These are phyloP conservation scores for Electrophaes corylata DNA, from an alignment of 2,888 invertebrate species.

Conservation along the genomic window DNA sequence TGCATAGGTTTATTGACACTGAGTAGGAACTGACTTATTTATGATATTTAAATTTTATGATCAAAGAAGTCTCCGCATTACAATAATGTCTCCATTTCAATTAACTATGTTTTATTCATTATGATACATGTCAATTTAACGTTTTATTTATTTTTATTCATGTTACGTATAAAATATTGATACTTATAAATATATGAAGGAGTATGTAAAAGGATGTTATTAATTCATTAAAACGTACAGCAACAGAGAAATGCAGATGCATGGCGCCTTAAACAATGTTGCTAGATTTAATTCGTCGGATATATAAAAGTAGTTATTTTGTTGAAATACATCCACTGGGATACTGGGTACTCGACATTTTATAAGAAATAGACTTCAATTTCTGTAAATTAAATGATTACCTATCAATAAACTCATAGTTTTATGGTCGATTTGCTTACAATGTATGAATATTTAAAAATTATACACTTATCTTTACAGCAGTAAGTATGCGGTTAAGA, in stretches of 20 bases:
- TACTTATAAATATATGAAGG: not conserved
- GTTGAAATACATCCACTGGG: conserved; percentile 35
- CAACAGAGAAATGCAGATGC: conserved; percentile 48
- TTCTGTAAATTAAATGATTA: conserved; percentile 3
- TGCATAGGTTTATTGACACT: conserved; percentile 9
- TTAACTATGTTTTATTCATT: conserved; percentile 35
- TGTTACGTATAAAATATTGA: not conserved
- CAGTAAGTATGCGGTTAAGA: too few species aligned
- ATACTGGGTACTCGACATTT: conserved; percentile 30
- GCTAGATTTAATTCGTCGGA: conserved; percentile 68
- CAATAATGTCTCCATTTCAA: conserved; percentile 20
- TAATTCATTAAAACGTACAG: not conserved
- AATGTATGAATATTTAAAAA: too few species aligned
- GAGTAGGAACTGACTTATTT: conserved; percentile 1
- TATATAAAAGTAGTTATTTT: conserved; percentile 54
- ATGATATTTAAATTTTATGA: too few species aligned
- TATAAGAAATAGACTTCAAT: conserved; percentile 23
- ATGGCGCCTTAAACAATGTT: conserved; percentile 63
- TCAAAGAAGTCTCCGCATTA: conserved; percentile 9
- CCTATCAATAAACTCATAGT: not conserved
- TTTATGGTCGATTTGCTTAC: conserved; percentile 1
- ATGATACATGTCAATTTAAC: conserved; percentile 11
- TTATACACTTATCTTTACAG: too few species aligned
- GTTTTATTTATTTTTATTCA: conserved; percentile 5
- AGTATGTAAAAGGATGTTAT: not conserved